Base-by-base conservation (phyloP, 2,113 vertebrate species). In the Channa argus region DNA sequence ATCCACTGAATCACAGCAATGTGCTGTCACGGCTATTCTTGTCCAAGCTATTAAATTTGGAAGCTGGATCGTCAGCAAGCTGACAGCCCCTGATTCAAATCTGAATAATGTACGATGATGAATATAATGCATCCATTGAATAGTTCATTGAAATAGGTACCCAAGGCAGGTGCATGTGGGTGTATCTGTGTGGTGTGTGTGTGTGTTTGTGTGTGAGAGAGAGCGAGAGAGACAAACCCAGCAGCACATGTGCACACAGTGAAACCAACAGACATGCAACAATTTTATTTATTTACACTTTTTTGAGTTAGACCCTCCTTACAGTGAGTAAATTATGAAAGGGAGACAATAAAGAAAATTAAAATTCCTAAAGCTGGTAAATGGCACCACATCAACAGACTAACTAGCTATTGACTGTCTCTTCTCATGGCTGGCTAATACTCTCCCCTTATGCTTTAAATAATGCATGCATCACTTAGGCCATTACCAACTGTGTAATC, bases 81-180 rank as follows among this genome's bases (percentile, higher is more conserved):
- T 91, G 90, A 89, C 86, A 88, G 86, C 34, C 72, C 77, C 73
- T 92, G 92, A 92, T 91, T 93, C 79, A 89, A 77, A 86, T 82
- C 84, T 93, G 88, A 93, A 93, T 92, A 92, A 92, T 93, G 86
- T 80, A 92, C 52, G 82, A 90, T 82, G 83, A 83, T 79, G 86
- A 89, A 88, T 89, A 82, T 84, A 79, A 83, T 85, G 86, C 81
- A 70, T 65, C 65, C 55, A 59, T 60, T 86, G 81, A 87, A 80
- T 78, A 73, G 82, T 50, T 73, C 83, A 76, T 83, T 84, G 86
- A 91, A 86, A 90, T 85, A 81, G 85, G 85, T 82, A 82, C 76
- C 44, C 37, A 61, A 11, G 49, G 58, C 84, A 88, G 84, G 91
- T 86, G 81, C 67, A 64, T 59, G 84, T 59, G 60, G 33, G 44